These are phyloP conservation scores for Holothuria scabra DNA, from an alignment of 53 echinoderm and acorn worm species.

Conservation along the genomic window DNA sequence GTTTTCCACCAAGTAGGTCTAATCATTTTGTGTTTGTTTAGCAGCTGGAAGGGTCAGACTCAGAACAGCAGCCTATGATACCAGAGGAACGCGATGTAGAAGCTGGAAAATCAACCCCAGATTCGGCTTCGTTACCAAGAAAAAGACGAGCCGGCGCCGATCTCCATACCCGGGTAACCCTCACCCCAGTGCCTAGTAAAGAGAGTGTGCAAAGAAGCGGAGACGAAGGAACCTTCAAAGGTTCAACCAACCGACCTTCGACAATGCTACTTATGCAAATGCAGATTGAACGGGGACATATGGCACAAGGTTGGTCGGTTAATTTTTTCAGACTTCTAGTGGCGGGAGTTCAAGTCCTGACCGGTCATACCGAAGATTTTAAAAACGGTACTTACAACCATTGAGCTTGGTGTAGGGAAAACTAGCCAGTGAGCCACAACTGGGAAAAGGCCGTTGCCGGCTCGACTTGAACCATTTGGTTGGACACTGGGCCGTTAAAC, in stretches of 20 bases:
- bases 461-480: too few species aligned
- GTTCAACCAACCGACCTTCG: conserved; percentile 3
- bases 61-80: conserved; percentile 35
- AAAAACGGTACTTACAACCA: too few species aligned
- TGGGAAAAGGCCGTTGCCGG: too few species aligned
- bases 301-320: conserved; percentile 23
- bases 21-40: neutral
- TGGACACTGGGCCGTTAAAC: too few species aligned
- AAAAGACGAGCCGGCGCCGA: conserved; percentile 16
- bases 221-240: conserved; percentile 29
- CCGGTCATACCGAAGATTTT: too few species aligned
- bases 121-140: conserved; percentile 21
- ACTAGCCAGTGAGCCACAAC: too few species aligned
- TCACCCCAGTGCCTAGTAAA: conserved; percentile 60
- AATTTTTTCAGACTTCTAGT: too few species aligned
- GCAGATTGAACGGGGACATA: conserved; percentile 46
- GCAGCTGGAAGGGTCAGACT: conserved; percentile 22
- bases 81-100: conserved; percentile 12
- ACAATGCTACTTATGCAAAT: conserved; percentile 41
- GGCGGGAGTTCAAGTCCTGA: too few species aligned
- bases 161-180: conserved; percentile 49
- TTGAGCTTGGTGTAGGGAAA: too few species aligned
- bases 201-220: conserved; percentile 29
- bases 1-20: too few species aligned
- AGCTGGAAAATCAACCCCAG: neutral